Evolutionary conservation across 2,797 vertebrate species (phyloP).

Genomic region (Todus mexicanus): DNA sequence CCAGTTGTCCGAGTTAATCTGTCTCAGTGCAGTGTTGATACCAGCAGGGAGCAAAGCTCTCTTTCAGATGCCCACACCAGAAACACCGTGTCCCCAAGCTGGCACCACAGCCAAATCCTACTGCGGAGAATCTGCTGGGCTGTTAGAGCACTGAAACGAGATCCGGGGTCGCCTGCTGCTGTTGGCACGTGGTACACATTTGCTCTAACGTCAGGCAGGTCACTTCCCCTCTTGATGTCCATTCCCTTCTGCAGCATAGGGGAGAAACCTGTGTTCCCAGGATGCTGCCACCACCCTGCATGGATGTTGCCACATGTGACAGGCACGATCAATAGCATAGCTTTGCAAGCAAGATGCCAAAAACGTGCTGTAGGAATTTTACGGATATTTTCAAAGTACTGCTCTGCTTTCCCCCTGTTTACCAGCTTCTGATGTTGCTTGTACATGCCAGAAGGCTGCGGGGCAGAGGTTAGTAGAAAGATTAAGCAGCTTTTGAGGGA

Average conservation of each 20-base stretch:
- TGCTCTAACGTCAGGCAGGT: neutral
- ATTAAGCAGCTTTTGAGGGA: neutral
- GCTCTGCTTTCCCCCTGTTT: neutral
- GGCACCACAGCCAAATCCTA: neutral
- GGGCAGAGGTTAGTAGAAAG: neutral
- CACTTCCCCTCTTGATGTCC: neutral
- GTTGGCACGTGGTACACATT: neutral
- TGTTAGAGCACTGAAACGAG: neutral
- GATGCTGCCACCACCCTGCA: neutral
- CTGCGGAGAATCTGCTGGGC: neutral
- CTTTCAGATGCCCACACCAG: neutral
- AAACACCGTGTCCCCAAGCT: neutral
- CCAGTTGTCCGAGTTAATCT: neutral
- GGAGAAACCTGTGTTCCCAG: neutral
- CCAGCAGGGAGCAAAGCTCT: neutral
- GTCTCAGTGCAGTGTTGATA: neutral
- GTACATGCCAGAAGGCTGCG: neutral
- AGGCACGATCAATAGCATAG: neutral
- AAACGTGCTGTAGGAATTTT: neutral
- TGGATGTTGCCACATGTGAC: neutral
- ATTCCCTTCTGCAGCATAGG: neutral
- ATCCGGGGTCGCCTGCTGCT: neutral
- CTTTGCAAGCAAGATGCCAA: neutral
- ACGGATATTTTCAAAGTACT: neutral
- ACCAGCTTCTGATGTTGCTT: neutral